phyloP scores from a whole-genome alignment of 2,113 vertebrate genomes.

The Syngnathus typhle region DNA sequence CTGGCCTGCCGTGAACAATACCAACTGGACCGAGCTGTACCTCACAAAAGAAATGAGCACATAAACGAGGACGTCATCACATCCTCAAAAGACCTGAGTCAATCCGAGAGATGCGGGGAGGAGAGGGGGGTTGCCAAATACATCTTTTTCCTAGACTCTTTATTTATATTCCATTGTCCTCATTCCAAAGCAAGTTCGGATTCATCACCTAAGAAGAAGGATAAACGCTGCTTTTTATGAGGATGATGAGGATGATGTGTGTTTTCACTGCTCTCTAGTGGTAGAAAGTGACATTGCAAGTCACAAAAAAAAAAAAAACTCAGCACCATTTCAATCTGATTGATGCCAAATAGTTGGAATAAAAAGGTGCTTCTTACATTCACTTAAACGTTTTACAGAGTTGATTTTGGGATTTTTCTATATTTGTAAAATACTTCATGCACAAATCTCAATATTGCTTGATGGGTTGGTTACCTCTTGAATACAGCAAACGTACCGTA shows the following conservation, averaged over 20 bases:
- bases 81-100: neutral
- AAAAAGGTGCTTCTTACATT: neutral
- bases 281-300: neutral
- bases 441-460: too few species aligned
- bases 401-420: too few species aligned
- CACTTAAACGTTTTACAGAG: too few species aligned
- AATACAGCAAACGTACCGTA: too few species aligned
- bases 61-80: neutral
- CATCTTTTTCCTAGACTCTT: neutral
- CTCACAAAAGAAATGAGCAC: neutral
- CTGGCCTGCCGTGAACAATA: neutral
- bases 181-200: neutral
- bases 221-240: neutral
- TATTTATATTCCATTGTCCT: neutral
- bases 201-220: neutral
- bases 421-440: too few species aligned
- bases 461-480: too few species aligned
- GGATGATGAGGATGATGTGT: neutral
- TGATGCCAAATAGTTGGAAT: neutral
- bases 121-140: neutral
- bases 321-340: neutral
- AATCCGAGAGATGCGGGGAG: neutral
- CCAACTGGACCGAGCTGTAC: neutral
- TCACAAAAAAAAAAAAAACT: too few species aligned
- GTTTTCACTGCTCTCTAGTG: slow-evolving; percentile 3